Percentiles rank a stretch among this genome's conserved stretches.
phyloP scores from a whole-genome alignment of 2,113 vertebrate species.

The Numenius arquata region DNA sequence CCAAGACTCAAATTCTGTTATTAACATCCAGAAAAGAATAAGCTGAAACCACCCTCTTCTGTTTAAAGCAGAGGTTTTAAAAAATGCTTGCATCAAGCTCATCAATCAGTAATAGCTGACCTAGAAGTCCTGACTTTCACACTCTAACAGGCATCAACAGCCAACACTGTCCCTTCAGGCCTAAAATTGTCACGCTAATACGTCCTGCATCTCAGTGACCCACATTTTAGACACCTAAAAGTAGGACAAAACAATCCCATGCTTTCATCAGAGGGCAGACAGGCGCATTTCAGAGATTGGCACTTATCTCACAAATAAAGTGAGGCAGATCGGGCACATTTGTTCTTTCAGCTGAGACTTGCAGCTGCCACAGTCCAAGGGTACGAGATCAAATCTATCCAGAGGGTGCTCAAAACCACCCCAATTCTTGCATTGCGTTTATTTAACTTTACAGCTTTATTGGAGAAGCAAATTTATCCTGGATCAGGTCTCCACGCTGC shows the following conservation, averaged over 20 bases:
- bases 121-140: background rate
- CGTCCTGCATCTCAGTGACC: slow-evolving; percentile 22
- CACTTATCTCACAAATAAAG: background rate
- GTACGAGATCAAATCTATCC: background rate
- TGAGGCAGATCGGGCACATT: background rate
- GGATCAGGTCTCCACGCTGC: background rate
- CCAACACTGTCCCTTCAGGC: slow-evolving; percentile 20
- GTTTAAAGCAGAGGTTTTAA: background rate
- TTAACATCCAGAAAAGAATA: background rate
- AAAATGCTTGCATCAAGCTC: background rate
- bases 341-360: background rate
- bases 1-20: background rate
- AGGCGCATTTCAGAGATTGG: background rate
- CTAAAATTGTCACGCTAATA: background rate
- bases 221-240: slow-evolving; percentile 19
- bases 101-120: background rate
- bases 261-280: background rate
- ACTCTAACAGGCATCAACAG: background rate
- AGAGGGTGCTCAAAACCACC: background rate
- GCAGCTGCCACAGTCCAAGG: background rate
- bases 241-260: background rate
- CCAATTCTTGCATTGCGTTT: background rate
- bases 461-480: background rate
- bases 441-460: background rate
- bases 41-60: background rate